Base-by-base conservation (phyloP, 2,113 vertebrate genomes). In the Xyrauchen texanus region DNA sequence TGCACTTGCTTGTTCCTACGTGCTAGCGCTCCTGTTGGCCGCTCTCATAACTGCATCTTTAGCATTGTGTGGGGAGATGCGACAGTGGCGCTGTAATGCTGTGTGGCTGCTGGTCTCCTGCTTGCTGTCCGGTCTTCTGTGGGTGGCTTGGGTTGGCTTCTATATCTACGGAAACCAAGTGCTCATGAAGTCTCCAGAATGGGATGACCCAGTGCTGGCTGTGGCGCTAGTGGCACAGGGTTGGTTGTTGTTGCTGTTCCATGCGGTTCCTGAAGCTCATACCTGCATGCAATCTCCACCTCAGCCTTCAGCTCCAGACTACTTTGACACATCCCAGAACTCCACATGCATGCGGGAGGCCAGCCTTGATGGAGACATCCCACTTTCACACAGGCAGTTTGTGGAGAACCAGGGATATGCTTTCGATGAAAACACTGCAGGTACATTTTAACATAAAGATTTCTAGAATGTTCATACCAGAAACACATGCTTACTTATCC, bases 361-460 rank as follows among this genome's bases (percentile, higher is more conserved):
- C 0, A 95, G 95, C 52, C 98, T 98, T 53, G 97, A 99, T 62
- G 97, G 98, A 79, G 97, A 99, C 6, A 93, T 97, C 83, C 96
- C 95, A 70, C 94, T 98, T 76, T 95, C 97, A 1, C 92, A 93
- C 86, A 92, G 96, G 82, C 94, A 96, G 90, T 99, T 97, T 88
- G 96, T 97, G 94, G 97, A 99, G 84, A 98, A 96, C 87, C 96
- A 98, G 89, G 95, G 94, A 84, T 99, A 97, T 77, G 96, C 95
- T 4, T 96, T 97, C 92, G 97, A 92, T 49, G 97, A 98, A 6
- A 95, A 93, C 83, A 68, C 92, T 6, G 94, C 97, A 95, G 97
- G 97, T 98, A 76, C 3, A 57, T 9, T 3, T 8, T 57, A 52
- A 13, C 21, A 57, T 52, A 57, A 10, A 55, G 68, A n/a, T 44